Evolutionary conservation across 2,113 vertebrate species (phyloP).

Genomic region (Passer montanus): DNA sequence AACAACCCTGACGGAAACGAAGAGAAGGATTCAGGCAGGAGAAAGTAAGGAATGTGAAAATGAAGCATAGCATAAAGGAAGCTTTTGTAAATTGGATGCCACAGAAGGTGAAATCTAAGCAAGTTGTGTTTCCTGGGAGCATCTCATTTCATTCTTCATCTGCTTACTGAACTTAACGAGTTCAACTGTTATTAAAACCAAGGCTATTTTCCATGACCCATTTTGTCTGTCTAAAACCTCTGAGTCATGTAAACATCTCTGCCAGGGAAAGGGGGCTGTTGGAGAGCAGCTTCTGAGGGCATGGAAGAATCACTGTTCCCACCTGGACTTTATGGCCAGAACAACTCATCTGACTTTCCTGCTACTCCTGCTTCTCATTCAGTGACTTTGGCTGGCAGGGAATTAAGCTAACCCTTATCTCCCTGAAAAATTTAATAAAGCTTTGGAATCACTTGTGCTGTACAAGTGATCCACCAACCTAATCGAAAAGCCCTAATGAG

Average conservation of each 20-base stretch:
- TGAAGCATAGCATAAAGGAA: background rate
- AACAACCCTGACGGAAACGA: background rate
- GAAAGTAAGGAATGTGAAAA: constrained; percentile 16
- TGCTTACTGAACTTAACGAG: background rate
- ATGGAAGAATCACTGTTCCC: background rate
- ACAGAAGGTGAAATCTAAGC: background rate
- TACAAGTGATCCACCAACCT: background rate
- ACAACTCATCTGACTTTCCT: background rate
- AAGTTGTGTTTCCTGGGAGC: background rate
- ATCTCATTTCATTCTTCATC: background rate
- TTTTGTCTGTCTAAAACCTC: background rate
- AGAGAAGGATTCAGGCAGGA: background rate
- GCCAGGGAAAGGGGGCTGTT: background rate
- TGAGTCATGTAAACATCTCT: background rate
- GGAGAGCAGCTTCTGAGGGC: background rate
- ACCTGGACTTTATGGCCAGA: background rate
- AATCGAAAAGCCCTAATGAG: background rate
- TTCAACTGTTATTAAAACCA: background rate
- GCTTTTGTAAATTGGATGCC: background rate
- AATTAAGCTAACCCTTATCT: background rate
- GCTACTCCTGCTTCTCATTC: background rate
- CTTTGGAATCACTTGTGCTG: background rate
- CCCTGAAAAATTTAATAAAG: background rate
- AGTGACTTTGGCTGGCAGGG: background rate
- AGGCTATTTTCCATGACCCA: background rate